Percentiles rank a stretch among this genome's conserved stretches.
Conservation (phyloP, 2,113 vertebrate genomes). For the Scolopax mira region DNA sequence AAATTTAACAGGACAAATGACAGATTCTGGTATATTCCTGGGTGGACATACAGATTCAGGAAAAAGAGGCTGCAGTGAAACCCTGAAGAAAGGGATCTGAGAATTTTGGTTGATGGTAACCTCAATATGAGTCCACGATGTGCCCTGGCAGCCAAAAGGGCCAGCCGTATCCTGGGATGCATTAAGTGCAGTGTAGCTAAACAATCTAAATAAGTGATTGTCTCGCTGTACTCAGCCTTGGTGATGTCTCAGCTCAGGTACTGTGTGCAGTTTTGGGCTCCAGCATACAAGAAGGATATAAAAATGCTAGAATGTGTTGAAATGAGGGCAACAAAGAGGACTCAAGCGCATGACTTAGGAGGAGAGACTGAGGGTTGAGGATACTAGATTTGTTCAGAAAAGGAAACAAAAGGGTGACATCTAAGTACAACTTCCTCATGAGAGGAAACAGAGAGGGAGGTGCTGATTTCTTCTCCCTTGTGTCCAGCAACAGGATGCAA, state of each 20-base stretch:
- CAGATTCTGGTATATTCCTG: background rate
- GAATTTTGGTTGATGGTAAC: background rate
- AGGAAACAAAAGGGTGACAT: background rate
- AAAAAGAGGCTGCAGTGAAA: background rate
- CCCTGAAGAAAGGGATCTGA: background rate
- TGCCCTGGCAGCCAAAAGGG: background rate
- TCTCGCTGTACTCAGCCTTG: background rate
- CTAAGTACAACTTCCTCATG: background rate
- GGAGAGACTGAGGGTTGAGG: background rate
- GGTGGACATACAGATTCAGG: accelerated
- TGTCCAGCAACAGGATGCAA: background rate
- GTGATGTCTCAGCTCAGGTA: background rate
- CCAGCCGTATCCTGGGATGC: background rate
- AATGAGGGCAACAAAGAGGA: background rate
- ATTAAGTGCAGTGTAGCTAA: background rate
- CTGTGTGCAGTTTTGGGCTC: background rate
- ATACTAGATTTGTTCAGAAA: background rate
- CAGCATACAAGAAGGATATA: background rate
- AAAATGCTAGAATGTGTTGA: background rate
- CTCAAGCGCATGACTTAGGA: background rate
- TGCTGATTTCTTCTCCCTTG: background rate
- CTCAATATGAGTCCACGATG: background rate
- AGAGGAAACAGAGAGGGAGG: background rate
- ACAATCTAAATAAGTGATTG: background rate
- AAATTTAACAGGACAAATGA: background rate